Evolutionary conservation across 2,113 vertebrate species (phyloP).

Genomic region (Colinus virginianus): DNA sequence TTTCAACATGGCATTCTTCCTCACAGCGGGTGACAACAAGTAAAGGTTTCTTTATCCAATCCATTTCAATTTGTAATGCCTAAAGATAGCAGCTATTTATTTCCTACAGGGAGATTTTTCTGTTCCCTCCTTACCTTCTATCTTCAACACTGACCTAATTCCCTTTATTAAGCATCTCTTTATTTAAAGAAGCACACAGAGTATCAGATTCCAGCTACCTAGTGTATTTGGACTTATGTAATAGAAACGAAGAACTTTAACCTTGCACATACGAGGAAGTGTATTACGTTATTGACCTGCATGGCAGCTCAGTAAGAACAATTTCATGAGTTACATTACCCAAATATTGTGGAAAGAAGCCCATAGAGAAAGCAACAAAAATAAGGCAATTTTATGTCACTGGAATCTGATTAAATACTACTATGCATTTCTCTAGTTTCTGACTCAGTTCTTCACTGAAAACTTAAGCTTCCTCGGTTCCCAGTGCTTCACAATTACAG

Average conservation of each 20-base stretch:
- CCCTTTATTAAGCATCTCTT: neutral
- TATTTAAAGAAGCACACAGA: neutral
- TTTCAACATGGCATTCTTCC: neutral
- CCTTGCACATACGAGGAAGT: neutral
- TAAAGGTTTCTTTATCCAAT: neutral
- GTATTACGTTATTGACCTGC: neutral
- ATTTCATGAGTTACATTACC: neutral
- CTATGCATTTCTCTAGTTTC: slow-evolving; percentile 18
- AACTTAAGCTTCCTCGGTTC: neutral
- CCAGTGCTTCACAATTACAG: neutral
- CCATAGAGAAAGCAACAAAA: neutral
- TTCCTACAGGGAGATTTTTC: neutral
- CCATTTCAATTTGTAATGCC: neutral
- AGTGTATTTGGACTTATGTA: neutral
- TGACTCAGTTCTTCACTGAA: neutral
- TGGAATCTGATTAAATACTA: neutral
- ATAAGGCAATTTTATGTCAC: neutral
- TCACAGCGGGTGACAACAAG: neutral
- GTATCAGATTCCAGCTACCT: neutral
- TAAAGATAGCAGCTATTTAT: neutral
- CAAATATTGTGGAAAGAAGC: neutral
- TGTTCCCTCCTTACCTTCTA: neutral
- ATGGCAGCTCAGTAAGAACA: neutral
- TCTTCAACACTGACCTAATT: neutral
- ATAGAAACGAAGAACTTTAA: slow-evolving; percentile 21